phyloP scores from a whole-genome alignment of 2,888 invertebrate genomes.

The Sarcophaga caerulescens region DNA sequence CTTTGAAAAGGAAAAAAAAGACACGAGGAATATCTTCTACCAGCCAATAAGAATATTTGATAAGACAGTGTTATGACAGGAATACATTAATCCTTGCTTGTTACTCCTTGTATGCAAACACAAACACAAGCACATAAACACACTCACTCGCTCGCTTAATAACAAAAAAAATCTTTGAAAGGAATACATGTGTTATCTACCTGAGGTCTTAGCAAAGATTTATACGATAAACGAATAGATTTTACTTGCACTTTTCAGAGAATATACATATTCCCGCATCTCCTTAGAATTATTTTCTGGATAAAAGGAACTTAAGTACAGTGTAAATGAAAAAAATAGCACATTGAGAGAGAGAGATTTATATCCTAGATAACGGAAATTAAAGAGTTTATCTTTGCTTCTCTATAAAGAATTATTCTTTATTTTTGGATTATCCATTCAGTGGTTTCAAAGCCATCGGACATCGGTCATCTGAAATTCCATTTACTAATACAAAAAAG shows the following conservation, averaged over 20 bases:
- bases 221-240: slow-evolving; percentile 6
- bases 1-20: neutral
- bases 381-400: too few relatives aligned
- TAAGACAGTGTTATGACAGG: slow-evolving; percentile 35
- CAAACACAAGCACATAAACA: neutral
- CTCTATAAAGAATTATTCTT: too few relatives aligned
- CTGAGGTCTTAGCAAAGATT: slow-evolving; percentile 11
- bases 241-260: slow-evolving; percentile 20
- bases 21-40: slow-evolving; percentile 7
- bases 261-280: slow-evolving; percentile 48
- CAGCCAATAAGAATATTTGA: slow-evolving; percentile 50
- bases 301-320: slow-evolving; percentile 11
- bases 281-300: slow-evolving; percentile 6
- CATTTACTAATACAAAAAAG: too few relatives aligned
- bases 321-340: slow-evolving; percentile 1
- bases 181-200: slow-evolving; percentile 6
- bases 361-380: neutral
- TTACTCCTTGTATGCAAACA: slow-evolving; percentile 44
- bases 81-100: slow-evolving; percentile 60
- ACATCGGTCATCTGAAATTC: too few relatives aligned
- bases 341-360: neutral
- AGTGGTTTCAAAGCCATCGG: too few relatives aligned
- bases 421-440: too few relatives aligned
- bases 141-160: neutral
- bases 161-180: neutral